phyloP scores from a whole-genome alignment of 1,140 invertebrate genomes.

The Drosophila santomea region DNA sequence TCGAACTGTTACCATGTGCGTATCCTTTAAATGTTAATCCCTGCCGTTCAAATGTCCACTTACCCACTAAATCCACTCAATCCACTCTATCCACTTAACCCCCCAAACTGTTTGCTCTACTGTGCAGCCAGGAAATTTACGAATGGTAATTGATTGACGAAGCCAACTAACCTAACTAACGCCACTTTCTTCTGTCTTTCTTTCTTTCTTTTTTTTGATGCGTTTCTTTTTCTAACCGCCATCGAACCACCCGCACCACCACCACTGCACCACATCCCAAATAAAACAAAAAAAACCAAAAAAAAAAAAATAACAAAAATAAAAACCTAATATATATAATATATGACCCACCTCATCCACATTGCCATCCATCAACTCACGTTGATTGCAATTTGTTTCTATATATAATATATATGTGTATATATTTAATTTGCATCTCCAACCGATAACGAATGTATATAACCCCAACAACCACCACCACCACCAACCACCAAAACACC shows the following conservation, averaged over 20 bases:
- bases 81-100: not conserved
- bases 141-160: constrained; percentile 76
- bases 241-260: constrained; percentile 24
- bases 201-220: constrained; percentile 76
- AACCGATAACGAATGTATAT: constrained; percentile 46
- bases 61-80: not conserved
- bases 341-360: constrained; percentile 2
- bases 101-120: constrained; percentile 19
- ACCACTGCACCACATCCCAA: constrained; percentile 23
- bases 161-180: constrained; percentile 62
- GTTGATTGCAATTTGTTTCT: constrained; percentile 38
- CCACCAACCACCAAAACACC: not conserved
- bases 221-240: constrained; percentile 53
- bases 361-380: constrained; percentile 9
- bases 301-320: too few species aligned
- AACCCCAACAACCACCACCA: constrained; percentile 14
- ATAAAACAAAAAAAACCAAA: not conserved
- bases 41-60: not conserved
- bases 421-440: constrained; percentile 49
- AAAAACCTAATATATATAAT: not conserved
- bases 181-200: constrained; percentile 66
- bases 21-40: constrained; percentile 25
- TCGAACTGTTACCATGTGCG: constrained; percentile 25
- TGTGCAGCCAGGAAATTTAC: constrained; percentile 81
- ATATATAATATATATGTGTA: constrained; percentile 26